phyloP scores from a whole-genome alignment of 2,113 vertebrate species.

The Mirza zaza region DNA sequence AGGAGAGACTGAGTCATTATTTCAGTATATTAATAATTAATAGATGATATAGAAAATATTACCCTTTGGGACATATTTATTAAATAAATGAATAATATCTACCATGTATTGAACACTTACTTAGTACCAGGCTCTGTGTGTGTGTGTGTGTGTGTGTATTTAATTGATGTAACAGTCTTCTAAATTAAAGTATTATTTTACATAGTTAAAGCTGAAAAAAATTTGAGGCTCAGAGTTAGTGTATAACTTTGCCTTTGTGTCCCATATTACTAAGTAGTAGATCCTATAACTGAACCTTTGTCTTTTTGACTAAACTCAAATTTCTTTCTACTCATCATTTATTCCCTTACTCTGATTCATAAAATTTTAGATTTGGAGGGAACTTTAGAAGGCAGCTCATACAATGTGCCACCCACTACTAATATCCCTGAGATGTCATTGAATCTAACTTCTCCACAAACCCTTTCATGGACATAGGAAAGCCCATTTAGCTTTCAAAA shows the following conservation, averaged over 20 bases:
- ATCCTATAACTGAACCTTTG: not conserved
- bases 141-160: not conserved
- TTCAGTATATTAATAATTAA: not conserved
- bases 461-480: not conserved
- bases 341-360: not conserved
- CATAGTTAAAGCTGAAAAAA: conserved; percentile 12
- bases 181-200: not conserved
- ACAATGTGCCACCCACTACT: not conserved
- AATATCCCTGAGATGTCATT: not conserved
- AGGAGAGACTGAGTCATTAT: not conserved
- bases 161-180: not conserved
- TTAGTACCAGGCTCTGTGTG: not conserved
- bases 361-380: not conserved
- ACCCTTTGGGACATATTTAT: not conserved
- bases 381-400: not conserved
- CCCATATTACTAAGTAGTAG: not conserved
- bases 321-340: not conserved
- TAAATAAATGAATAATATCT: not conserved
- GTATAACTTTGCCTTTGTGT: conserved; percentile 14
- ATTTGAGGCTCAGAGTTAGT: not conserved
- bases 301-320: conserved; percentile 26
- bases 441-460: not conserved
- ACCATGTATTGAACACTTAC: not conserved
- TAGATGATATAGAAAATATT: not conserved
- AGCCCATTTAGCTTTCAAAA: conserved; percentile 8